These are phyloP conservation scores for Nesometra sesokonis DNA, from an alignment of 35 echinoderm and acorn worm species.

Conservation along the genomic window DNA sequence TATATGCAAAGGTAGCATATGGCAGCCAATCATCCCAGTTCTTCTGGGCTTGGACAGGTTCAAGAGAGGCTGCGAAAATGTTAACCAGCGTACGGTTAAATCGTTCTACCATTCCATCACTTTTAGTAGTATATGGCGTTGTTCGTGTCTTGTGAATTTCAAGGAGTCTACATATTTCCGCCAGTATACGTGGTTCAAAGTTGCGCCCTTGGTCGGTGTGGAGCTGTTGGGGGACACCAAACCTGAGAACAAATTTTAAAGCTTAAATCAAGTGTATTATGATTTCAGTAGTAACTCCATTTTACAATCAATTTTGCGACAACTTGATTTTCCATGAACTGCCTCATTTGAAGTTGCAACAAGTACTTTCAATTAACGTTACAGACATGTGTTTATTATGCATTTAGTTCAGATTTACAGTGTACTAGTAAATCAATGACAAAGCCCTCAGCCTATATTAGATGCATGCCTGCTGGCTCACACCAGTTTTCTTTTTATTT, in stretches of 20 bases:
- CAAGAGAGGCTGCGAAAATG: neutral
- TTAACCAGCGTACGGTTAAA: slow-evolving; percentile 5
- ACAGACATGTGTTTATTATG: too few relatives aligned
- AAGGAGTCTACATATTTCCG: slow-evolving; percentile 7
- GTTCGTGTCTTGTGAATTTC: slow-evolving; percentile 7
- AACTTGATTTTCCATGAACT: too few relatives aligned
- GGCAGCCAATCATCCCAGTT: slow-evolving; percentile 34
- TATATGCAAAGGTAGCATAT: neutral
- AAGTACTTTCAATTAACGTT: too few relatives aligned
- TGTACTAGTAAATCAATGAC: too few relatives aligned
- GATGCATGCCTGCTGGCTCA: too few relatives aligned
- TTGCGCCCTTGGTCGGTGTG: slow-evolving; percentile 33
- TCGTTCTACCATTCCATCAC: neutral
- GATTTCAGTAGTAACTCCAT: too few relatives aligned
- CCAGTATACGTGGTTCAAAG: slow-evolving; percentile 16
- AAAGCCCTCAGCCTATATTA: too few relatives aligned
- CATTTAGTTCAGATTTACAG: too few relatives aligned
- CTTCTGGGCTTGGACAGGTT: slow-evolving; percentile 1
- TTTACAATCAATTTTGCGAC: too few relatives aligned
- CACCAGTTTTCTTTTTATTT: too few relatives aligned
- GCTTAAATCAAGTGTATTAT: too few relatives aligned
- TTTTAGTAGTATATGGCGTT: slow-evolving; percentile 7
- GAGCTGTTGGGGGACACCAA: slow-evolving; percentile 18
- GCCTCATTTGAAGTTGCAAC: too few relatives aligned
- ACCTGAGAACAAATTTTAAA: slow-evolving; percentile 31